Evolutionary conservation across 2,797 vertebrate species (phyloP), one percentile per base, ranked within the genome.

Genomic region (Psittacula echo): DNA sequence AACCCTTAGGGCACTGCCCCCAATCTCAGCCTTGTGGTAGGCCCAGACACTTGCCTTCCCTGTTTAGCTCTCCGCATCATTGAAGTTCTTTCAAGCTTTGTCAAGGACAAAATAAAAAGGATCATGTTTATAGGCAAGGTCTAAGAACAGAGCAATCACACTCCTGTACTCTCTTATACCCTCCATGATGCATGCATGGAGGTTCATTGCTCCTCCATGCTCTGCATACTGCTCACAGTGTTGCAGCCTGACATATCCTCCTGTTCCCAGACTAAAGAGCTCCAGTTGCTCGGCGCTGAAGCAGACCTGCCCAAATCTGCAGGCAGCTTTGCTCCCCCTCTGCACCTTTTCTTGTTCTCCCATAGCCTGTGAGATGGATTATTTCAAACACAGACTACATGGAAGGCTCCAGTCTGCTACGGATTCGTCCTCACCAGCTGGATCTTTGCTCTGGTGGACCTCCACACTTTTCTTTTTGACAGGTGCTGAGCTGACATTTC

Each of bases 111-210:
- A 45, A 20, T 34, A 73, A 66, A 66, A 68, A 71, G 26, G 50
- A 86, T 30, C 29, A 41, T 9, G 5, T 2, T 5, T 32, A 47
- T 2, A 11, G 29, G 26, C 26, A 47, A 81, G 11, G 51, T 54
- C 66, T 53, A 72, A 48, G 34, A 66, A 45, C 60, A 82, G 19
- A 82, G n/a, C 44, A 42, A 42, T 65, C 12, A 2, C 65, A 71
- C 13, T 30, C 58, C 45, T 53, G 39, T 47, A 39, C 65, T 41
- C 56, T 45, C 18, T 70, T 54, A 51, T 1, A 11, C 13, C 8
- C 30, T 45, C 65, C 26, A 12, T 0, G 5, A 56, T 1, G 13
- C 42, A 62, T 0, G 4, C 26, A 8, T 14, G 39, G 24, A 32
- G n/a, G 1, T 51, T 37, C 39, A 13, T 12, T 47, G 45, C 65